These are phyloP conservation scores for Branchinecta lynchi DNA, from an alignment of 1,140 invertebrate species.

Conservation along the genomic window DNA sequence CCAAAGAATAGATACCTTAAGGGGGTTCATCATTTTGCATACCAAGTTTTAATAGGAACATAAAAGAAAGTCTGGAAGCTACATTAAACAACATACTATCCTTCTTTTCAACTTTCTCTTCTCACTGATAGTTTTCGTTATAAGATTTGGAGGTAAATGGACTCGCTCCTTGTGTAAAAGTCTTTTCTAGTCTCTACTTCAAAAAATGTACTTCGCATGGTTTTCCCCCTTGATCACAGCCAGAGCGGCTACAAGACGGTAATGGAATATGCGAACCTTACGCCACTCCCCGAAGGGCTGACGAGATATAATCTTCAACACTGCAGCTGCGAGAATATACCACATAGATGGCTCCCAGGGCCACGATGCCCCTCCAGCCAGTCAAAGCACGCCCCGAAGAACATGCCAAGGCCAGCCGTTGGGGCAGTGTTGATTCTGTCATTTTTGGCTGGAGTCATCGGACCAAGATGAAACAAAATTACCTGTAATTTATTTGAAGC, in stretches of 20 bases:
- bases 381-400: not conserved
- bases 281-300: constrained; percentile 10
- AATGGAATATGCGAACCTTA: constrained; percentile 44
- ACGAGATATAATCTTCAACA: constrained; percentile 3
- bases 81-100: too few relatives aligned
- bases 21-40: constrained; percentile 18
- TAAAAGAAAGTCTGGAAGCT: too few relatives aligned
- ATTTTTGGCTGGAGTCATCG: too few relatives aligned
- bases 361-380: constrained; percentile 11
- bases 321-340: constrained; percentile 19
- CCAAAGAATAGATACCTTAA: constrained; percentile 21
- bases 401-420: not conserved
- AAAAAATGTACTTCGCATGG: constrained; percentile 45
- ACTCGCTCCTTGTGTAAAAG: too few relatives aligned
- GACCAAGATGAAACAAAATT: too few relatives aligned
- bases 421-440: not conserved
- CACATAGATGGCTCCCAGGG: constrained; percentile 18
- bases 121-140: too few relatives aligned
- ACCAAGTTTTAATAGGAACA: too few relatives aligned
- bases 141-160: too few relatives aligned
- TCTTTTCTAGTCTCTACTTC: too few relatives aligned
- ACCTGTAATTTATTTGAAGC: too few relatives aligned
- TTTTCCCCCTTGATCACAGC: constrained; percentile 46
- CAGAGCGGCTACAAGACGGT: constrained; percentile 47
- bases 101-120: too few relatives aligned